Evolutionary conservation across 2,113 vertebrate species (phyloP).

Genomic region (Macrotis lagotis): DNA sequence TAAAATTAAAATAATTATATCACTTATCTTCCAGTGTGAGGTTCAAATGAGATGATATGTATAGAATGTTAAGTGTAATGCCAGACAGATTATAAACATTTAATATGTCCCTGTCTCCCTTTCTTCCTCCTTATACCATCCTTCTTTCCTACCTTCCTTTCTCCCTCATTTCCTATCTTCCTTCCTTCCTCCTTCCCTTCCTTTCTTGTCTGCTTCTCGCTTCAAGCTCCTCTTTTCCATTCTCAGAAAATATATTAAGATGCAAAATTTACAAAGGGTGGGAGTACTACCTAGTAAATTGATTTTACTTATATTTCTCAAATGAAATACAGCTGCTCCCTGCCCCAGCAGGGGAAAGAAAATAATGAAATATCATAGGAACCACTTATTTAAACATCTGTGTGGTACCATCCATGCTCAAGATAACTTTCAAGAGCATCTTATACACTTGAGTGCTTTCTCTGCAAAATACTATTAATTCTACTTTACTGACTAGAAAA

Average conservation of each 20-base stretch:
- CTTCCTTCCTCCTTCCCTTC: background rate
- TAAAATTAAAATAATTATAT: background rate
- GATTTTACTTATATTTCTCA: background rate
- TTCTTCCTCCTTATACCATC: no score
- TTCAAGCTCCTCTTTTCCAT: background rate
- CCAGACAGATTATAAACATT: background rate
- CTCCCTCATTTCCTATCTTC: background rate
- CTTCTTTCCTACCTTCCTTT: no score
- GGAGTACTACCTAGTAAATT: background rate
- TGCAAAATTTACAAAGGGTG: background rate
- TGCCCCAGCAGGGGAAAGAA: background rate
- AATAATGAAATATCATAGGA: background rate
- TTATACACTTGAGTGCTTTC: background rate
- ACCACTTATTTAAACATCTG: slow-evolving; percentile 1
- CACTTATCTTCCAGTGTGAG: background rate
- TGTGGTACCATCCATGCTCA: background rate
- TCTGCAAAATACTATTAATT: background rate
- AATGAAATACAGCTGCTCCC: background rate
- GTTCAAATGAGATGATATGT: background rate
- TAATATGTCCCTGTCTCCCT: background rate
- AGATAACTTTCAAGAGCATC: background rate
- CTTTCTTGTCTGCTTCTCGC: background rate
- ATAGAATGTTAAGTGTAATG: background rate
- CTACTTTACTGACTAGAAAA: background rate
- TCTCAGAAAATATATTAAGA: background rate